These are phyloP conservation scores for Palloptera scutellata DNA, from an alignment of 2,888 invertebrate species.

Conservation along the genomic window DNA sequence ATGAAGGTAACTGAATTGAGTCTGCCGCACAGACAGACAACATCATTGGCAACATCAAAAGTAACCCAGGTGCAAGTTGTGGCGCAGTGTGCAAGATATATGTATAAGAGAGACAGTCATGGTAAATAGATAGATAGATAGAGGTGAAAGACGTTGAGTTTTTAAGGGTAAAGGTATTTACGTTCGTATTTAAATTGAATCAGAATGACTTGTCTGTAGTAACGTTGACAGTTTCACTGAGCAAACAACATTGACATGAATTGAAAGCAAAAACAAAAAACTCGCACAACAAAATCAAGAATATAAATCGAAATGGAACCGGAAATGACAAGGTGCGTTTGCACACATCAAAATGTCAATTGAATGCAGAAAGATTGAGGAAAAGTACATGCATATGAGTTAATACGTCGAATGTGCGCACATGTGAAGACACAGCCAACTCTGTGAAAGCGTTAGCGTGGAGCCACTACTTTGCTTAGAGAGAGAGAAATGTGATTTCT, in stretches of 20 bases:
- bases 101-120: too few relatives aligned
- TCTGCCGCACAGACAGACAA: neutral
- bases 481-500: neutral
- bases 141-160: too few relatives aligned
- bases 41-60: slow-evolving; percentile 3
- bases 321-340: neutral
- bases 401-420: neutral
- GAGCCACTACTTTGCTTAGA: too few relatives aligned
- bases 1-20: too few relatives aligned
- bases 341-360: slow-evolving; percentile 1
- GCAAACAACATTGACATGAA: slow-evolving; percentile 1
- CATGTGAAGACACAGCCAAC: neutral
- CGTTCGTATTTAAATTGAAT: too few relatives aligned
- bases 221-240: neutral
- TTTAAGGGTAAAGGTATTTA: too few relatives aligned
- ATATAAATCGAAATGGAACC: neutral
- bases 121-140: too few relatives aligned
- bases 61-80: too few relatives aligned
- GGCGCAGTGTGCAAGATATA: too few relatives aligned
- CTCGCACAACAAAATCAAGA: neutral
- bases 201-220: too few relatives aligned
- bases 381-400: too few relatives aligned
- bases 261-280: slow-evolving; percentile 5
- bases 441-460: too few relatives aligned
- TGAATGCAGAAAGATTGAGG: neutral